Conservation (phyloP, 2,113 vertebrate species). For the Nibea albiflora region DNA sequence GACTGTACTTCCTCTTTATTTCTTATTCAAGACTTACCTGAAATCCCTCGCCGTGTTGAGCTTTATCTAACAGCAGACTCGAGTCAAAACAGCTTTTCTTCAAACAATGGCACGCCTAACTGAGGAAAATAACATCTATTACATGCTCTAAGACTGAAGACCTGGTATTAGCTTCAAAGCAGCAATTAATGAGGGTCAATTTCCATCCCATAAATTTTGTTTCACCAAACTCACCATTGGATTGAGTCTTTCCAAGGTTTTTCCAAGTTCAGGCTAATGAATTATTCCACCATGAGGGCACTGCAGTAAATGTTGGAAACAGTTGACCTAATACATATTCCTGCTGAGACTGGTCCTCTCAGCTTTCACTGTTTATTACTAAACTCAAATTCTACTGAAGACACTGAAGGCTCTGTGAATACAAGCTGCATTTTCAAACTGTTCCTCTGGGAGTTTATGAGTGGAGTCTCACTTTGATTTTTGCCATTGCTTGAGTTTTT, state of each 20-base stretch:
- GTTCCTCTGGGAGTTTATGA: not conserved
- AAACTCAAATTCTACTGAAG: conserved; percentile 12
- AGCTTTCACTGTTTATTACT: conserved; percentile 35
- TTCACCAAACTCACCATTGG: conserved; percentile 34
- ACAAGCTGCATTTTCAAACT: not conserved
- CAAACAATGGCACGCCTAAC: not conserved
- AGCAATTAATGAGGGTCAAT: conserved; percentile 21
- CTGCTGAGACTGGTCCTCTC: conserved; percentile 35
- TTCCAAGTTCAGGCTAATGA: conserved; percentile 45
- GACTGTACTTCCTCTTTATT: conserved; percentile 39
- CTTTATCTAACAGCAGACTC: conserved; percentile 31
- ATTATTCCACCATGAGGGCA: conserved; percentile 44
- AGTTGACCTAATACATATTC: conserved; percentile 54
- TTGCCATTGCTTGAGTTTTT: not conserved
- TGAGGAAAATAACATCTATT: not conserved
- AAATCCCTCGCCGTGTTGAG: conserved; percentile 8
- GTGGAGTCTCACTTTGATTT: not conserved
- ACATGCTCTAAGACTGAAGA: not conserved
- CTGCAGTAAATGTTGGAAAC: conserved; percentile 48
- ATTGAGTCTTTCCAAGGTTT: conserved; percentile 24
- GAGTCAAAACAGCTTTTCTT: not conserved
- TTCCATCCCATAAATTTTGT: conserved; percentile 50
- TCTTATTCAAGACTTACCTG: conserved; percentile 44
- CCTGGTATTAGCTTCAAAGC: conserved; percentile 36
- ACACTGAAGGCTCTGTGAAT: not conserved